Evolutionary conservation across 2,888 invertebrate species (phyloP).

Genomic region (Caenorhabditis sp.): DNA sequence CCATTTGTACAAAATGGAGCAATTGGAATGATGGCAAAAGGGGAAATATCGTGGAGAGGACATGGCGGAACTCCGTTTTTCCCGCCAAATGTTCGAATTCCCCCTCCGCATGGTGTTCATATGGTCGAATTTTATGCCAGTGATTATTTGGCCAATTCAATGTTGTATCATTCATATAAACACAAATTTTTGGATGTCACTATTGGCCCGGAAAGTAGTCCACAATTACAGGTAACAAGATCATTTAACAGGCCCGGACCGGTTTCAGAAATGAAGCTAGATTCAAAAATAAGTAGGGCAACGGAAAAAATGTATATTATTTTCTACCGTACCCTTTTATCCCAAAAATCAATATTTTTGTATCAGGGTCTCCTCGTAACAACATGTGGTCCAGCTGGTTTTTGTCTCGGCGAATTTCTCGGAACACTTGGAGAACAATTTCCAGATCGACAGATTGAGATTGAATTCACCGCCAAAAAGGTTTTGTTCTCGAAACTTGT

Average conservation of each 20-base stretch:
- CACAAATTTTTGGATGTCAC: conserved; percentile 67
- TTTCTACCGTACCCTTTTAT: background rate
- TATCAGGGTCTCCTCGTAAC: conserved; percentile 65
- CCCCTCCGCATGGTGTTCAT: conserved; percentile 68
- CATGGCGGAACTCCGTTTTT: conserved; percentile 69
- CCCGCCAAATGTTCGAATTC: conserved; percentile 66
- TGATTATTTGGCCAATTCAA: conserved; percentile 68
- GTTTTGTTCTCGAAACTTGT: conserved; percentile 17
- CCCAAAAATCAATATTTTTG: background rate
- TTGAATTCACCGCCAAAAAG: conserved; percentile 51
- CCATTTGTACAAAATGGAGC: conserved; percentile 67
- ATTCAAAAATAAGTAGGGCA: background rate
- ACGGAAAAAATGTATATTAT: background rate
- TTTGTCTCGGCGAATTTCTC: conserved; percentile 69
- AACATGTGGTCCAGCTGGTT: conserved; percentile 61
- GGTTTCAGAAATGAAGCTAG: no score
- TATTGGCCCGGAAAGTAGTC: conserved; percentile 61
- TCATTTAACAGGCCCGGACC: no score
- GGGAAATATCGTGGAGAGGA: conserved; percentile 67
- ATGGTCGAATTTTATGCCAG: conserved; percentile 70
- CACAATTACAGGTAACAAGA: conserved; percentile 39
- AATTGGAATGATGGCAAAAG: conserved; percentile 65
- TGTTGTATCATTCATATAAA: conserved; percentile 68
- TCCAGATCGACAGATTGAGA: conserved; percentile 63
- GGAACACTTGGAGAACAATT: conserved; percentile 66